Conservation (phyloP, 2,888 invertebrate species). For the Macrophya alboannulata region DNA sequence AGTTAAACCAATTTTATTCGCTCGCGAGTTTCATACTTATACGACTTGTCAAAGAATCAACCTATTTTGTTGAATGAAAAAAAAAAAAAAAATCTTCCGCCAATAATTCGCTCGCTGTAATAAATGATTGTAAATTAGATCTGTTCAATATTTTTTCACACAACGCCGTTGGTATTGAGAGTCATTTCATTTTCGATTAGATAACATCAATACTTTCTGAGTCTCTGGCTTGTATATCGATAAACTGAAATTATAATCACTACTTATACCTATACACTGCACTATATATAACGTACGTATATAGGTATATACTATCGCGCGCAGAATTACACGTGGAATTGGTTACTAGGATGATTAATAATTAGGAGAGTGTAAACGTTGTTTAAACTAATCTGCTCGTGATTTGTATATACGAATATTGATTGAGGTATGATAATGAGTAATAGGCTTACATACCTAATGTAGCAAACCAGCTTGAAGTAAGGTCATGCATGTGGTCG, state of each 20-base stretch:
- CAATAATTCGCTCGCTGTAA: background rate
- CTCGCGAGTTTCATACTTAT: background rate
- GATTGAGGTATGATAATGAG: background rate
- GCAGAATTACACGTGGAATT: background rate
- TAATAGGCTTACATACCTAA: constrained; percentile 28
- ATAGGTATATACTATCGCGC: background rate
- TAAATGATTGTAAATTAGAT: no score
- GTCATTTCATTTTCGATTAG: background rate
- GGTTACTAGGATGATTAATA: background rate
- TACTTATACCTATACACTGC: no score
- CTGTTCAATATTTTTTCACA: background rate
- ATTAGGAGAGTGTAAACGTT: background rate
- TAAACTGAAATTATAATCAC: background rate
- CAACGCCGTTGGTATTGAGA: background rate
- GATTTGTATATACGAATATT: background rate
- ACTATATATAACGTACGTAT: no score
- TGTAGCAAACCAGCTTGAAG: constrained; percentile 28
- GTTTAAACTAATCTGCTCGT: background rate
- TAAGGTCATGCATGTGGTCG: constrained; percentile 44
- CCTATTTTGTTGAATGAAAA: background rate
- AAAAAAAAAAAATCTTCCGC: background rate
- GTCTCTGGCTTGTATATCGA: background rate
- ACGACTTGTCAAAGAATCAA: background rate
- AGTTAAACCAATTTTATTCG: background rate
- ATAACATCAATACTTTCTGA: background rate